Conservation (phyloP, 1,140 invertebrate species). For the Pogonus chalceus region DNA sequence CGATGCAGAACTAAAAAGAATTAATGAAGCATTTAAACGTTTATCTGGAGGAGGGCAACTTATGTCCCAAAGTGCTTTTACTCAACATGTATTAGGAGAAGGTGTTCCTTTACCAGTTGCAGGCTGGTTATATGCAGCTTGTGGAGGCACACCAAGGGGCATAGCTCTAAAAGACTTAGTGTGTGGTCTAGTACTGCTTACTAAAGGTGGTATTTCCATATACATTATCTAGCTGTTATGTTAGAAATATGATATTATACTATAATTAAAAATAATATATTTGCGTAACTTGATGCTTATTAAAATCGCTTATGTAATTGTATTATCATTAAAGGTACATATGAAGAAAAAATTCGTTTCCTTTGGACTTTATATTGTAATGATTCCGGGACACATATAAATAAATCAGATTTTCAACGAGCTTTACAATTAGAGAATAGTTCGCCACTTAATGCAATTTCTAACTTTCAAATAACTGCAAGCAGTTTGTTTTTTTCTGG, state of each 20-base stretch:
- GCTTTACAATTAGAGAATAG: conserved; percentile 49
- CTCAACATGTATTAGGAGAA: conserved; percentile 73
- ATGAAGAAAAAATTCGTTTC: conserved; percentile 78
- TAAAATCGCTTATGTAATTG: no score
- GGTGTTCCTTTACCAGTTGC: conserved; percentile 66
- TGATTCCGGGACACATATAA: conserved; percentile 63
- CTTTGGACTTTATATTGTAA: conserved; percentile 79
- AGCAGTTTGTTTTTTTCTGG: conserved; percentile 40
- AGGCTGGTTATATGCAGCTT: conserved; percentile 69
- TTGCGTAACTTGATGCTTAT: no score
- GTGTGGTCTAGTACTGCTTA: conserved; percentile 72
- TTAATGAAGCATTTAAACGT: conserved; percentile 77
- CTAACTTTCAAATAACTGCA: conserved; percentile 31
- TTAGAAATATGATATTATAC: no score
- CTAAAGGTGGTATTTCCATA: no score
- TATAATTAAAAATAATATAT: no score
- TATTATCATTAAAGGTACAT: no score
- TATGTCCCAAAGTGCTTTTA: conserved; percentile 64
- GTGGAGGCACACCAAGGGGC: conserved; percentile 70
- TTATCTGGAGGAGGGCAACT: conserved; percentile 56
- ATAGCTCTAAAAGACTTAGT: conserved; percentile 72
- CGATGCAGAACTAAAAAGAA: conserved; percentile 65
- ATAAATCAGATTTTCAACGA: conserved; percentile 63
- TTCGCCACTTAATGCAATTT: conserved; percentile 20
- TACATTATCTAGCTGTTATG: no score